Evolutionary conservation across 2,113 vertebrate genomes (phyloP).

Genomic region (Symphodus melops): DNA sequence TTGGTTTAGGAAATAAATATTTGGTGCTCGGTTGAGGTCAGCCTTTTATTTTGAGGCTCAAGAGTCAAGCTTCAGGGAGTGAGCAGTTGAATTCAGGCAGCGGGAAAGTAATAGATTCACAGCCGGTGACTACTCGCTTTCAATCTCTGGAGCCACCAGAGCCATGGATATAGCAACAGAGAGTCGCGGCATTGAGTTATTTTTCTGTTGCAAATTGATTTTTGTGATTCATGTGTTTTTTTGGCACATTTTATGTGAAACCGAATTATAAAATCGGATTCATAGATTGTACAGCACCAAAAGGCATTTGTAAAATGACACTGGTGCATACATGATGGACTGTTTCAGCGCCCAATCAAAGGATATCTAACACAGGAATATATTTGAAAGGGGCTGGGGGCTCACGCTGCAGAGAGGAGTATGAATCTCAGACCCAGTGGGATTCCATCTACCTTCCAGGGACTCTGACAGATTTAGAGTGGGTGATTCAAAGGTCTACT

Average conservation of each 20-base stretch:
- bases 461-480: constrained; percentile 36
- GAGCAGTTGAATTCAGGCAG: constrained; percentile 34
- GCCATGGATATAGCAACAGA: constrained; percentile 36
- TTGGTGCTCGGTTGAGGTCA: constrained; percentile 27
- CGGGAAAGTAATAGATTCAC: constrained; percentile 59
- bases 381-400: constrained; percentile 47
- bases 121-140: constrained; percentile 50
- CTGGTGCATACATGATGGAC: constrained; percentile 31
- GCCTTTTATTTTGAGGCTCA: constrained; percentile 50
- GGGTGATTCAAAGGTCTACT: constrained; percentile 32
- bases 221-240: constrained; percentile 49
- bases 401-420: constrained; percentile 17
- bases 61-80: constrained; percentile 43
- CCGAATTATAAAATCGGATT: constrained; percentile 47
- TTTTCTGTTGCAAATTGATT: constrained; percentile 57
- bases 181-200: constrained; percentile 29
- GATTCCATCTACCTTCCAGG: constrained; percentile 43
- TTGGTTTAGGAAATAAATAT: constrained; percentile 27
- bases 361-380: constrained; percentile 44
- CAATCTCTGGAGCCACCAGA: constrained; percentile 40
- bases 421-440: constrained; percentile 37
- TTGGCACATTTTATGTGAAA: constrained; percentile 42
- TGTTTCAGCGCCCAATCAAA: constrained; percentile 6
- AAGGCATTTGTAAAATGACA: constrained; percentile 42
- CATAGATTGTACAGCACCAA: constrained; percentile 30